These are phyloP conservation scores for Loripinus fragilis DNA, from an alignment of 2,888 invertebrate species.

Conservation along the genomic window DNA sequence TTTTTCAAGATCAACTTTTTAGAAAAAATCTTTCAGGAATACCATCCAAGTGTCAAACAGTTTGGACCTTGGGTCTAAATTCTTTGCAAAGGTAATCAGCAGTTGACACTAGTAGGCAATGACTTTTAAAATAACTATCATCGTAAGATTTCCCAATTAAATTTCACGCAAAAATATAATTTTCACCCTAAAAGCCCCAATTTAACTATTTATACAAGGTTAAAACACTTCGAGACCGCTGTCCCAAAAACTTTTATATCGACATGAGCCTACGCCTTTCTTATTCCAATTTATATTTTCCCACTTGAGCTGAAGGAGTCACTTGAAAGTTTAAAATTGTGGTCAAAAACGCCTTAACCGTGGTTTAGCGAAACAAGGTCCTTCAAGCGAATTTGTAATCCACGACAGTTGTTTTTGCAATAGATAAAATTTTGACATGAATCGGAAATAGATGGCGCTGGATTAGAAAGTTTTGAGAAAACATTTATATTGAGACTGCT, in stretches of 20 bases:
- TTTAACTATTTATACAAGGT: neutral
- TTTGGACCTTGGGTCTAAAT: too few species aligned
- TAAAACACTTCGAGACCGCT: conserved; percentile 3
- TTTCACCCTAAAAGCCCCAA: neutral
- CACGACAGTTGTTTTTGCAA: conserved; percentile 10
- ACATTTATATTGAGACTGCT: conserved; percentile 12
- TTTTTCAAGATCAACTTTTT: too few species aligned
- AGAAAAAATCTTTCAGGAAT: too few species aligned
- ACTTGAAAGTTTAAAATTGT: conserved; percentile 39
- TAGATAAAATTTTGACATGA: conserved; percentile 19
- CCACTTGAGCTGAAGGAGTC: conserved; percentile 23
- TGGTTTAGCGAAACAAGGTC: conserved; percentile 37
- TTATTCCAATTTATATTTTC: neutral
- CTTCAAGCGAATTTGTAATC: conserved; percentile 20
- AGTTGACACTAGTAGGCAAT: too few species aligned
- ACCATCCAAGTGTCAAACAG: too few species aligned
- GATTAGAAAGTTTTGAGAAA: conserved; percentile 18
- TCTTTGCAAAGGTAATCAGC: too few species aligned
- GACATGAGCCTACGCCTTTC: conserved; percentile 9
- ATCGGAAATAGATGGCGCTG: conserved; percentile 11
- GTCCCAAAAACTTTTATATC: neutral
- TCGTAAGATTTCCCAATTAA: too few species aligned
- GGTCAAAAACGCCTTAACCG: conserved; percentile 36
- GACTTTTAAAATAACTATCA: too few species aligned
- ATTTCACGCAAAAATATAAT: too few species aligned